phyloP scores from a whole-genome alignment of 2,888 invertebrate species.

The Dynastes tityus region DNA sequence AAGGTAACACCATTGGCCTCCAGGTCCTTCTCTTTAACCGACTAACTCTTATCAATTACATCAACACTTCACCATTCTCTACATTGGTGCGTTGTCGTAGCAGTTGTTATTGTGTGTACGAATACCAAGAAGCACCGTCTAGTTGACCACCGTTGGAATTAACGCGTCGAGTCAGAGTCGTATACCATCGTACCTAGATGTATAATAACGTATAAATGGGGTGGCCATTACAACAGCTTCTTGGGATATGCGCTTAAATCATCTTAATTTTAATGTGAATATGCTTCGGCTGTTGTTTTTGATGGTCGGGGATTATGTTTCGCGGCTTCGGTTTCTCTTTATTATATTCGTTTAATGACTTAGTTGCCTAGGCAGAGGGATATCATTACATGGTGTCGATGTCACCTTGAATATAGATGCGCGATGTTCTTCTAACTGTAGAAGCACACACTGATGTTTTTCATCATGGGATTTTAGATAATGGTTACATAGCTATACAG shows the following conservation, averaged over 20 bases:
- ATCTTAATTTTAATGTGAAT: slow-evolving; percentile 37
- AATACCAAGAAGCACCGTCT: slow-evolving; percentile 4
- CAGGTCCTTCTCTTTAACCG: slow-evolving; percentile 52
- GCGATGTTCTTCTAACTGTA: not conserved
- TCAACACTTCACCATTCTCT: slow-evolving; percentile 54
- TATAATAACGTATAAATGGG: slow-evolving; percentile 32
- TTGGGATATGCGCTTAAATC: slow-evolving; percentile 37
- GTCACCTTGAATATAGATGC: slow-evolving; percentile 13
- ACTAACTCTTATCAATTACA: slow-evolving; percentile 56
- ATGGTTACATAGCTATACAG: too few relatives aligned
- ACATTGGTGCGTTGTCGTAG: not conserved
- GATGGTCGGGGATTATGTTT: slow-evolving; percentile 19
- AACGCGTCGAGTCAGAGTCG: too few relatives aligned
- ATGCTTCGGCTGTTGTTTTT: not conserved
- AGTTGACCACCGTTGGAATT: not conserved
- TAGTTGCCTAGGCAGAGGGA: slow-evolving; percentile 12
- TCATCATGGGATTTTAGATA: not conserved
- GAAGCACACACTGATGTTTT: not conserved
- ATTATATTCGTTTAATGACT: slow-evolving; percentile 29
- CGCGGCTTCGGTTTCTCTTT: slow-evolving; percentile 31
- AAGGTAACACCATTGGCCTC: slow-evolving; percentile 56
- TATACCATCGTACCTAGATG: not conserved
- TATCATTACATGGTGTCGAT: slow-evolving; percentile 27
- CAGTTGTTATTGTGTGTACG: not conserved
- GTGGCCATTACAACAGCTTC: slow-evolving; percentile 39